Base-by-base conservation (phyloP, 2,888 invertebrate species). In the Patella pellucida region DNA sequence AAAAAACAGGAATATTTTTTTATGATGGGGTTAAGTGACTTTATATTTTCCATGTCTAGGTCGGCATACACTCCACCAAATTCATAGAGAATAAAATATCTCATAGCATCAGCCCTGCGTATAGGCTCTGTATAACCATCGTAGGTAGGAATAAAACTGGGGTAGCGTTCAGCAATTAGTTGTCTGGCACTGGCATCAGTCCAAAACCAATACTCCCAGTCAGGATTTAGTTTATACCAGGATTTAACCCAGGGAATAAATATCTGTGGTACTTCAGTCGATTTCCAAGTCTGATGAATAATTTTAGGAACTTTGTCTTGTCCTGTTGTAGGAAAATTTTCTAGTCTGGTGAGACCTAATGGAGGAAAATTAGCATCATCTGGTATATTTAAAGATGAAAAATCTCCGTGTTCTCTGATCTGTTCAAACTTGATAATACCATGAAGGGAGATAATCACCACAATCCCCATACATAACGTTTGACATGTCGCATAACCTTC, bases 161-260 rank as follows among this genome's bases (percentile, higher is more conserved):
- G 86, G 80, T 88, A 88, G 67, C 84, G 82, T 5, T 85, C 84
- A 11, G 79, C 78, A 41, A 90, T 86, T 7, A 90, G 81, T 23
- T 79, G 70, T 54, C 86, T 78, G 4, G 88, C 89, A 79, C 85
- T 88, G 12, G 84, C 83, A 77, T 89, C 87, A 14, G 89, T 90
- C 90, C 90, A 90, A 23, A 90, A 79, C 86, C 86, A 88, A 79
- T 90, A 90, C 71, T 88, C 85, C 88, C 89, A 90, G 31, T 83
- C 86, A 5, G 89, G 89, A 76, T 90, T 86, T 41, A 84, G 79
- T 12, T 79, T 72, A 14, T 79, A 74, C 90, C 90, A 90, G 0
- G 88, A 84, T 75, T 85, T 79, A 23, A 90, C 81, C 89, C 88
- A 89, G 5, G 76, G 77, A 2, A 77, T 76, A 78, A 87, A 81